A percentile compares a stretch with the other conserved stretches of the same genome.
Conservation (phyloP, 2,797 vertebrate species). For the Eospalax fontanierii region DNA sequence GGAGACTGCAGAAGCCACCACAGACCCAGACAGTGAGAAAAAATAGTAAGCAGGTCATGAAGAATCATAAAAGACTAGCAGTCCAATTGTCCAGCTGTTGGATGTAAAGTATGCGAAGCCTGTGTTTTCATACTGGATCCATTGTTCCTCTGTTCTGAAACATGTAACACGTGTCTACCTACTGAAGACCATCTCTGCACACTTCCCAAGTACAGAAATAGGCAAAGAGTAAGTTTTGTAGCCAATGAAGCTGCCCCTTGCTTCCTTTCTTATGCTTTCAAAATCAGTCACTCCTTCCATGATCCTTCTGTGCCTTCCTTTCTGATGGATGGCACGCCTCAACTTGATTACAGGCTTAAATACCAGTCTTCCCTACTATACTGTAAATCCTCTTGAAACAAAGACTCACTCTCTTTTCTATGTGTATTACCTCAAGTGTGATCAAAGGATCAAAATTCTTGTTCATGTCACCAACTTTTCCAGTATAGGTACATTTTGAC, state of each 20-base stretch:
- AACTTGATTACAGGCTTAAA: neutral
- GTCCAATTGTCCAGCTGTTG: neutral
- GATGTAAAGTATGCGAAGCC: neutral
- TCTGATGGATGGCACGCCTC: neutral
- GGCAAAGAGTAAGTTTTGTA: neutral
- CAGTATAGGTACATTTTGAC: neutral
- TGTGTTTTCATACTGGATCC: neutral
- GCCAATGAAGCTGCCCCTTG: neutral
- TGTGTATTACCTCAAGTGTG: neutral
- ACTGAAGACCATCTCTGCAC: neutral
- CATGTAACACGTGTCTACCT: neutral
- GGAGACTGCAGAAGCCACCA: neutral
- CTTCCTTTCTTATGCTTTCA: neutral
- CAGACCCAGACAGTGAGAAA: too few species aligned
- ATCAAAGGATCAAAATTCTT: constrained; percentile 23
- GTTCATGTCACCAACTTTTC: neutral
- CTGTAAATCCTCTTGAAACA: neutral
- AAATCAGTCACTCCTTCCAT: neutral
- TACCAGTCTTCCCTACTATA: neutral
- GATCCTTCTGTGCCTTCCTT: neutral
- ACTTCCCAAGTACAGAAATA: neutral
- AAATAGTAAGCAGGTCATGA: neutral
- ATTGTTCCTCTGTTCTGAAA: neutral
- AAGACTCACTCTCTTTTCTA: neutral
- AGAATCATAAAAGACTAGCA: neutral